These are phyloP conservation scores for Ellobius talpinus DNA, from an alignment of 2,113 vertebrate genomes.

Conservation along the genomic window DNA sequence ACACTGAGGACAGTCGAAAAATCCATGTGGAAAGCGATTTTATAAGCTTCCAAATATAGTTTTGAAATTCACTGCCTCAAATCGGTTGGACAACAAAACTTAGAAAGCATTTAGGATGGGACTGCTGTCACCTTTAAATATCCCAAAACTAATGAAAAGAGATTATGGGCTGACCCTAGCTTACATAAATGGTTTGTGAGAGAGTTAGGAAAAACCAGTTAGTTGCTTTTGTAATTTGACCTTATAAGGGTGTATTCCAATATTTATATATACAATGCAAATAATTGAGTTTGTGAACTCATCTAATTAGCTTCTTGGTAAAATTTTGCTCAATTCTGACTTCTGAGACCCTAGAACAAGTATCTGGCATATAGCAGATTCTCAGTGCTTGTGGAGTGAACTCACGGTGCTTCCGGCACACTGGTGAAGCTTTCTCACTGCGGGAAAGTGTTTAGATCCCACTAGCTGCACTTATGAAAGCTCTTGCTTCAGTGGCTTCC, in stretches of 20 bases:
- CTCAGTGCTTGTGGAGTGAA: not conserved
- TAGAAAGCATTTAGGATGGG: conserved; percentile 5
- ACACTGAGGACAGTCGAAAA: not conserved
- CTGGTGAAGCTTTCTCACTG: not conserved
- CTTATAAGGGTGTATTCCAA: not conserved
- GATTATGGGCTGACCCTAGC: not conserved
- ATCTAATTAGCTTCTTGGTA: not conserved
- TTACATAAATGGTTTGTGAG: not conserved
- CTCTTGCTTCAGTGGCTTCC: not conserved
- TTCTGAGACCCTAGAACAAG: not conserved
- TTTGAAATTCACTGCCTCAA: not conserved
- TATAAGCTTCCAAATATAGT: not conserved
- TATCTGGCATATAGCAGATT: not conserved
- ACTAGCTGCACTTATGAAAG: not conserved
- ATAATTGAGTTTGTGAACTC: not conserved
- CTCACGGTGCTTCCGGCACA: not conserved
- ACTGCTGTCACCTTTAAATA: not conserved
- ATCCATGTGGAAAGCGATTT: not conserved
- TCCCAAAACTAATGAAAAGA: not conserved
- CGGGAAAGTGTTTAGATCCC: not conserved
- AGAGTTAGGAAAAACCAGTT: not conserved
- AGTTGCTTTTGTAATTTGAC: not conserved
- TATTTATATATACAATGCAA: not conserved
- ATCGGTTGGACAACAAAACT: not conserved
- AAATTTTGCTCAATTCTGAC: not conserved